Base-by-base conservation (phyloP, 2,113 vertebrate genomes). In the Sapayoa aenigma region DNA sequence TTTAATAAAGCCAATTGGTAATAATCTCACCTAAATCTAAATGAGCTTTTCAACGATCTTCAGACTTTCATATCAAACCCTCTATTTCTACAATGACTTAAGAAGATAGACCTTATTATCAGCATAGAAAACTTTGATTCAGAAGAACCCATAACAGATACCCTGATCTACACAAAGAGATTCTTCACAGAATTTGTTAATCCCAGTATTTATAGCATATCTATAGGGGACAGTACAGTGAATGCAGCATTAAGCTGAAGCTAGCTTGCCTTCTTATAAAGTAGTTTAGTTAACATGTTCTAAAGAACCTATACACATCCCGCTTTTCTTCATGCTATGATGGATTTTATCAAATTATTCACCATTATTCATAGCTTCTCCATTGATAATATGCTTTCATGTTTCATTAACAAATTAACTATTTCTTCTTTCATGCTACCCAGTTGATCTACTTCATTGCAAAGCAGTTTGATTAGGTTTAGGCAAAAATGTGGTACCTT, bases 121-220 rank as follows among this genome's bases (percentile, higher is more conserved):
- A 53, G 30, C 6, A 33, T 7, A 66, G 9, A 78, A 81, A 68
- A 35, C 13, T 20, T 47, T 1, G 11, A 8, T 47, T 68, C 37
- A 46, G 41, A 68, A 72, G 22, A 5, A 4, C 3, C 28, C 3
- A 31, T n/a, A 76, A 37, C 18, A 46, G 46, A 55, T 49, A 12
- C 2, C 1, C 8, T 20, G 9, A 35, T n/a, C 33, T 65, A 5
- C 7, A 75, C 14, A 49, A 71, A 53, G 3, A 9, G 1, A 3
- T 68, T 87, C 4, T 68, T 37, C 14, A 4, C 11, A 73, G 7
- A 78, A 37, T 69, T 87, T 78, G 14, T 44, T 63, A 47, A 59
- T 52, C 44, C 9, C 1, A 3, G 33, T 1, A 2, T 33, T 66
- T 5, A 28, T 12, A 72, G 2, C 4, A 31, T 21, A 3, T 75